A percentile compares a stretch with the other conserved stretches of the same genome.
Evolutionary conservation across 2,888 invertebrate species (phyloP).

Genomic region (Lydus trimaculatus): DNA sequence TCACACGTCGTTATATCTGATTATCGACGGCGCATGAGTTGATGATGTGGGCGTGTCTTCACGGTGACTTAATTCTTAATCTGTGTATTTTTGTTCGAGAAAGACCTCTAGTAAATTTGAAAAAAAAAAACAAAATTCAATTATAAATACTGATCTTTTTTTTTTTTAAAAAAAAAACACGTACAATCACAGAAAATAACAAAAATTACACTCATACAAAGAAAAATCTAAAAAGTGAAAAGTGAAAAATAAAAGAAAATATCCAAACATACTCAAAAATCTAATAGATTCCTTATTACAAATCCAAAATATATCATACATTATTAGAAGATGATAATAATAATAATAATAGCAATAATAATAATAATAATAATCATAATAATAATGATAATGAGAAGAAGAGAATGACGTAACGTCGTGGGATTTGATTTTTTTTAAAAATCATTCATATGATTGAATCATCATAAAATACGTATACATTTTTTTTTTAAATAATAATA

Average conservation of each 20-base stretch:
- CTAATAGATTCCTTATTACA: constrained; percentile 38
- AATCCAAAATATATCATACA: constrained; percentile 37
- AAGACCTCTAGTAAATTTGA: too few species aligned
- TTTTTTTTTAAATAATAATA: constrained; percentile 21
- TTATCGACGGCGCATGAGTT: too few species aligned
- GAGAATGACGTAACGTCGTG: constrained; percentile 26
- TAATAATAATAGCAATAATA: constrained; percentile 10
- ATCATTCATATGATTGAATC: constrained; percentile 52
- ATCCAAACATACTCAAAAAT: constrained; percentile 37
- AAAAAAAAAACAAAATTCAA: background rate
- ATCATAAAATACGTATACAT: constrained; percentile 28
- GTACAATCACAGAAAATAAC: constrained; percentile 57
- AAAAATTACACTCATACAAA: constrained; percentile 53
- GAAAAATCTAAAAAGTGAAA: constrained; percentile 38
- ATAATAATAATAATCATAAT: background rate
- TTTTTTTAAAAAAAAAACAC: constrained; percentile 48
- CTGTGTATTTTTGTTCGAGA: too few species aligned
- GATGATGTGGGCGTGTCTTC: too few species aligned
- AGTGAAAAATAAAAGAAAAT: background rate
- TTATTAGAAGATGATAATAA: constrained; percentile 14
- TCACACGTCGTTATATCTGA: too few species aligned
- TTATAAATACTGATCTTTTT: constrained; percentile 54
- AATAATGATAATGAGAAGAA: background rate
- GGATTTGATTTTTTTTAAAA: constrained; percentile 36
- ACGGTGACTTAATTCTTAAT: too few species aligned